Conservation (phyloP, 2,888 invertebrate genomes). For the Strigamia transsilvanica region DNA sequence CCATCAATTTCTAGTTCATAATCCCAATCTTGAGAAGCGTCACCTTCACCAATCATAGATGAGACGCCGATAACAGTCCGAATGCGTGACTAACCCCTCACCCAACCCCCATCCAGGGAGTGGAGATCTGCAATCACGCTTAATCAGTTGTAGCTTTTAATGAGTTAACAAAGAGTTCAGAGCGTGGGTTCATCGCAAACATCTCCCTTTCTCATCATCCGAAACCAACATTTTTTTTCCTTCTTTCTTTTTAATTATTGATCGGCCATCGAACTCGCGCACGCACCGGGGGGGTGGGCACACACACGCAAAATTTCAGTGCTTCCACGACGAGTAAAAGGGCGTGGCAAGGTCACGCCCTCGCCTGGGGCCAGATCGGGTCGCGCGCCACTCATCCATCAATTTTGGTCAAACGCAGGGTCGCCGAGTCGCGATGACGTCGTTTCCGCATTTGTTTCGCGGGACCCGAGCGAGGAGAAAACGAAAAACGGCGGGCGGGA, state of each 20-base stretch:
- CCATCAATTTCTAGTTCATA: neutral
- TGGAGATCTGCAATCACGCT: slow-evolving; percentile 7
- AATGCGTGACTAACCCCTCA: slow-evolving; percentile 11
- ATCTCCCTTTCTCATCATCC: neutral
- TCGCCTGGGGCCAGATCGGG: slow-evolving; percentile 6
- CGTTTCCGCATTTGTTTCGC: slow-evolving; percentile 17
- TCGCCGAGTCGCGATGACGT: slow-evolving; percentile 5
- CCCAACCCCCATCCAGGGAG: neutral
- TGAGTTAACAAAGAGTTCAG: slow-evolving; percentile 32
- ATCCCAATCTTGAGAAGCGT: neutral
- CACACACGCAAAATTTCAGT: neutral
- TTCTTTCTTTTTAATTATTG: neutral
- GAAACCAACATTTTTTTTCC: too few species aligned
- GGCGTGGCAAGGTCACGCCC: slow-evolving; percentile 39
- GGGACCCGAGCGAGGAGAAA: neutral
- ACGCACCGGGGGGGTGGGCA: too few species aligned
- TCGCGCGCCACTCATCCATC: slow-evolving; percentile 36
- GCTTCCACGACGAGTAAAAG: neutral
- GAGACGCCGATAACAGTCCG: slow-evolving; percentile 5
- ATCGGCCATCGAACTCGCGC: slow-evolving; percentile 9
- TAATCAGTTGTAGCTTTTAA: slow-evolving; percentile 4
- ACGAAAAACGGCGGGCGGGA: too few species aligned
- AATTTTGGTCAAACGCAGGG: neutral
- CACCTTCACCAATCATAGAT: slow-evolving; percentile 7
- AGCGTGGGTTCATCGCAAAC: neutral